phyloP scores from a whole-genome alignment of 2,888 invertebrate genomes.

The Volucella inflata region DNA sequence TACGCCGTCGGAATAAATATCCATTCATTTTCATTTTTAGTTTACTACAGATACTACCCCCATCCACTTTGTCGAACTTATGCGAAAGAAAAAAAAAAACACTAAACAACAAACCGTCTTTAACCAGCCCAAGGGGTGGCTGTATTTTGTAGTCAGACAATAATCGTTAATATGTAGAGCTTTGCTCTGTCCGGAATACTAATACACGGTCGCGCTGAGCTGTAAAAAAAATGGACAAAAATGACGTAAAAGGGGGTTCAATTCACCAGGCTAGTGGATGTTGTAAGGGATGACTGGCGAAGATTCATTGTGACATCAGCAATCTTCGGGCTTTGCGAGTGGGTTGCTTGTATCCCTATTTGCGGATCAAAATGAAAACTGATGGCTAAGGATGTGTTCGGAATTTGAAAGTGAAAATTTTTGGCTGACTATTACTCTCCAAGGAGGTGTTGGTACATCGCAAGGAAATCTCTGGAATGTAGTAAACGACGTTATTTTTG shows the following conservation, averaged over 20 bases:
- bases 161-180: conserved; percentile 73
- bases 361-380: conserved; percentile 70
- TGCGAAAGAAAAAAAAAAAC: conserved; percentile 35
- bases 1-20: conserved; percentile 64
- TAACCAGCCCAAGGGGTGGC: conserved; percentile 21
- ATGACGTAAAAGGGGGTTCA: conserved; percentile 22
- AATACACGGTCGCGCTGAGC: conserved; percentile 41
- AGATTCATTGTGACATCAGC: conserved; percentile 58
- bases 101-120: conserved; percentile 30
- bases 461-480: conserved; percentile 22
- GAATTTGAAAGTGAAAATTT: conserved; percentile 53
- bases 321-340: conserved; percentile 27
- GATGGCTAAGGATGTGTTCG: conserved; percentile 66
- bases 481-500: not conserved
- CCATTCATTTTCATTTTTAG: conserved; percentile 61
- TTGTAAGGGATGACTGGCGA: not conserved
- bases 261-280: not conserved
- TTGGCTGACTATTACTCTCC: conserved; percentile 23
- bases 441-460: conserved; percentile 40
- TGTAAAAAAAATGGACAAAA: conserved; percentile 14
- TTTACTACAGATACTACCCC: not conserved
- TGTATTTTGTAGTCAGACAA: conserved; percentile 70
- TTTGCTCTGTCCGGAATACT: conserved; percentile 68
- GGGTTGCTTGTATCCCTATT: not conserved
- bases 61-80: not conserved